Evolutionary conservation across 2,888 invertebrate genomes (phyloP).

Genomic region (Mesorhabditis spiculigera): DNA sequence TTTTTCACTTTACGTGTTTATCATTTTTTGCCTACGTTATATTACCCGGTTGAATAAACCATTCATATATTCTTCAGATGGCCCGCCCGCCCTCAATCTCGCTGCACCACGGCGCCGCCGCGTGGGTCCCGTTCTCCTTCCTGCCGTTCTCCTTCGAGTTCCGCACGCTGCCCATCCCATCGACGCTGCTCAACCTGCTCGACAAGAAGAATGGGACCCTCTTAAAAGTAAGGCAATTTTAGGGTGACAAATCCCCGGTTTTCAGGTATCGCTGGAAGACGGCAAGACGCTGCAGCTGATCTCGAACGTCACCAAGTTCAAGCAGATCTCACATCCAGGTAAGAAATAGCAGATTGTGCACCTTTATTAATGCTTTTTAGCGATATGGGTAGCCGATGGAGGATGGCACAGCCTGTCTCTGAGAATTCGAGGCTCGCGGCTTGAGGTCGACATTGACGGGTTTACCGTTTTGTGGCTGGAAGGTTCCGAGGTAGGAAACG

Average conservation of each 20-base stretch:
- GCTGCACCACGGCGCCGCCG: conserved; percentile 30
- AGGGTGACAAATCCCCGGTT: neutral
- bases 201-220: conserved; percentile 47
- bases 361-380: conserved; percentile 18
- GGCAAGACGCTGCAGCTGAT: conserved; percentile 26
- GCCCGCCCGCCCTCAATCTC: conserved; percentile 43
- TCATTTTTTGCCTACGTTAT: too few species aligned
- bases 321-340: conserved; percentile 46
- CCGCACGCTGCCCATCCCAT: conserved; percentile 34
- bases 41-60: too few species aligned
- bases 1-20: conserved; percentile 7
- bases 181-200: conserved; percentile 33
- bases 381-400: conserved; percentile 41
- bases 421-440: conserved; percentile 46
- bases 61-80: conserved; percentile 26
- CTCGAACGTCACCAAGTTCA: conserved; percentile 44
- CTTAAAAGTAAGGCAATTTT: conserved; percentile 13
- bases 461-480: conserved; percentile 52
- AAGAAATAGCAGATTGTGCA: neutral
- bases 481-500: conserved; percentile 34
- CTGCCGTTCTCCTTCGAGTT: conserved; percentile 56
- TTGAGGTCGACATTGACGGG: conserved; percentile 54
- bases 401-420: conserved; percentile 52
- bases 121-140: conserved; percentile 50
- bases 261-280: conserved; percentile 22